Percentiles rank a stretch among this genome's conserved stretches.
phyloP scores from a whole-genome alignment of 2,113 vertebrate genomes.

The Peucedramus taeniatus region DNA sequence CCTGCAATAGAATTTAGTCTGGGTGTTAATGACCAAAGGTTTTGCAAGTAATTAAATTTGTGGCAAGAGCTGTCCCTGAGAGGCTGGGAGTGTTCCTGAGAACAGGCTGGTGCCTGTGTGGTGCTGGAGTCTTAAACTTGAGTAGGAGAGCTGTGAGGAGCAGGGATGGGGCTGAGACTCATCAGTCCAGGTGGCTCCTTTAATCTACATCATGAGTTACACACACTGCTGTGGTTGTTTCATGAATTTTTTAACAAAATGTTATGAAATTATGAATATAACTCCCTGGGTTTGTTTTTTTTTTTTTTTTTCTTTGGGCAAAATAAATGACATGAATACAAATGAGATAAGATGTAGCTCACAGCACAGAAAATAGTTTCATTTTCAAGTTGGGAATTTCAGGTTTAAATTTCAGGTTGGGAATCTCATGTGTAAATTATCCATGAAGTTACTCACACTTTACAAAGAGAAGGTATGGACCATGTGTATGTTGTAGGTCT shows the following conservation, averaged over 20 bases:
- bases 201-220: not conserved
- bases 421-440: not conserved
- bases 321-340: not conserved
- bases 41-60: slow-evolving; percentile 73
- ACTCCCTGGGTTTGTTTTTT: no score
- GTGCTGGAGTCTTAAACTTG: not conserved
- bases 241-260: not conserved
- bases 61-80: slow-evolving; percentile 56
- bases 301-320: no score
- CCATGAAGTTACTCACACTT: not conserved
- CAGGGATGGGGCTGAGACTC: not conserved
- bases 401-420: not conserved
- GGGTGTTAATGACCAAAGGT: slow-evolving; percentile 76
- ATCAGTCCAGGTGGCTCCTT: not conserved
- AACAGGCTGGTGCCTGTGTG: not conserved
- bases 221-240: not conserved
- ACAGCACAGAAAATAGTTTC: not conserved
- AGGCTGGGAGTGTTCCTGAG: not conserved
- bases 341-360: not conserved
- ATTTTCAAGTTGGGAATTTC: not conserved
- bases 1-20: slow-evolving; percentile 56
- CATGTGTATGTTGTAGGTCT: accelerated
- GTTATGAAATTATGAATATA: not conserved
- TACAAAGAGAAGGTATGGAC: not conserved
- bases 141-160: not conserved